Percentiles rank a stretch among this genome's conserved stretches.
phyloP scores from a whole-genome alignment of 2,888 invertebrate genomes.

The Oscheius sp. region DNA sequence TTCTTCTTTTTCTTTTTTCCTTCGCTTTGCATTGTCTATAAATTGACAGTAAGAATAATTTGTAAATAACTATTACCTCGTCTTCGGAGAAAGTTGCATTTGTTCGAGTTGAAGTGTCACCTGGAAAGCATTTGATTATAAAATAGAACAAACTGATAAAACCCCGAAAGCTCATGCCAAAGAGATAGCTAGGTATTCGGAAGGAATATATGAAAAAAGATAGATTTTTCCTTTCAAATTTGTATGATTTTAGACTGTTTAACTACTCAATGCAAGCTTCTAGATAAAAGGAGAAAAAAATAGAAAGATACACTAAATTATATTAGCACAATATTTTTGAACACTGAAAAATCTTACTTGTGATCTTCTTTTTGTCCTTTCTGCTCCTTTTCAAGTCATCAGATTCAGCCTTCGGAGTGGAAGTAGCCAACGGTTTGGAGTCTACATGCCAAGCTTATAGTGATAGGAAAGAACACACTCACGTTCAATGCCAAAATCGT shows the following conservation, averaged over 20 bases:
- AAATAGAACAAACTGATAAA: too few relatives aligned
- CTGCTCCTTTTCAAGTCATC: neutral
- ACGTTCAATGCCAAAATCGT: constrained; percentile 3
- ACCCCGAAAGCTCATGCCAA: too few relatives aligned
- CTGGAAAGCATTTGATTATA: too few relatives aligned
- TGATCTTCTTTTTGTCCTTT: constrained; percentile 2
- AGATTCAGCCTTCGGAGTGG: constrained; percentile 14
- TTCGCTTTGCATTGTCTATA: constrained; percentile 8
- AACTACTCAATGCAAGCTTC: too few relatives aligned
- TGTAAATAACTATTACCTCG: constrained; percentile 1
- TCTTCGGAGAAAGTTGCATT: constrained; percentile 17
- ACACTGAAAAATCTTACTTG: constrained; percentile 3
- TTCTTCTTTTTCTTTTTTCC: constrained; percentile 50
- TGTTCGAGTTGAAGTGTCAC: constrained; percentile 5
- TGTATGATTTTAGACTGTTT: too few relatives aligned
- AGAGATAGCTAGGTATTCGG: too few relatives aligned
- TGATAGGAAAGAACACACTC: neutral
- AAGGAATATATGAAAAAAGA: too few relatives aligned
- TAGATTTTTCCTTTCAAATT: too few relatives aligned
- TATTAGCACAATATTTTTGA: too few relatives aligned
- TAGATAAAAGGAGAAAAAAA: too few relatives aligned
- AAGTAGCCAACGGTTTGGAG: constrained; percentile 13
- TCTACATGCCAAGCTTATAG: constrained; percentile 1
- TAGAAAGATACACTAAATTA: too few relatives aligned
- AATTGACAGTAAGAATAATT: neutral